Evolutionary conservation across 1,140 invertebrate genomes (phyloP).

Genomic region (Tetramorium parvispinum): DNA sequence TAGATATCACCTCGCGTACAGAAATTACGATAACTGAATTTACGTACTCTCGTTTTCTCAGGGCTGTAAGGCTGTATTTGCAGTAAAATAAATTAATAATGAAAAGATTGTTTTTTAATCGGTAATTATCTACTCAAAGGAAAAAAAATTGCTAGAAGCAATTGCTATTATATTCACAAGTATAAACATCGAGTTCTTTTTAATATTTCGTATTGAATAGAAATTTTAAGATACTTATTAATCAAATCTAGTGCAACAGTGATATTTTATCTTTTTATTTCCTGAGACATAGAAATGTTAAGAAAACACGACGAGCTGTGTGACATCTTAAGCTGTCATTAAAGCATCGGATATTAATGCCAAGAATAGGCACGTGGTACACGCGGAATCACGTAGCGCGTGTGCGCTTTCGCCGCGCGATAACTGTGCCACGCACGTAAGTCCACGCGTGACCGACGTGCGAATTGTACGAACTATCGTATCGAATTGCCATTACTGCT

Average conservation of each 20-base stretch:
- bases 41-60: neutral
- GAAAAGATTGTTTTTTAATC: neutral
- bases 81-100: neutral
- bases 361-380: neutral
- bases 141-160: neutral
- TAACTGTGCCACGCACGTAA: slow-evolving; percentile 60
- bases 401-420: slow-evolving; percentile 4
- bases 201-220: neutral
- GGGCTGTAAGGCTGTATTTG: neutral
- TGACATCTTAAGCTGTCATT: neutral
- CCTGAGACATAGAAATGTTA: neutral
- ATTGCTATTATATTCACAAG: neutral
- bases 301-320: neutral
- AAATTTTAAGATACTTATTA: neutral
- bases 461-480: slow-evolving; percentile 80
- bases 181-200: neutral
- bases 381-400: slow-evolving; percentile 29
- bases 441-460: slow-evolving; percentile 81
- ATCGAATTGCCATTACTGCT: slow-evolving; percentile 79
- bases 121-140: neutral
- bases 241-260: slow-evolving; percentile 1
- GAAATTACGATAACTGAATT: neutral
- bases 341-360: neutral
- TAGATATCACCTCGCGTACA: neutral
- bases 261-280: neutral